These are phyloP conservation scores for Macrosiphum euphorbiae DNA, from an alignment of 2,888 invertebrate genomes.

Conservation along the genomic window DNA sequence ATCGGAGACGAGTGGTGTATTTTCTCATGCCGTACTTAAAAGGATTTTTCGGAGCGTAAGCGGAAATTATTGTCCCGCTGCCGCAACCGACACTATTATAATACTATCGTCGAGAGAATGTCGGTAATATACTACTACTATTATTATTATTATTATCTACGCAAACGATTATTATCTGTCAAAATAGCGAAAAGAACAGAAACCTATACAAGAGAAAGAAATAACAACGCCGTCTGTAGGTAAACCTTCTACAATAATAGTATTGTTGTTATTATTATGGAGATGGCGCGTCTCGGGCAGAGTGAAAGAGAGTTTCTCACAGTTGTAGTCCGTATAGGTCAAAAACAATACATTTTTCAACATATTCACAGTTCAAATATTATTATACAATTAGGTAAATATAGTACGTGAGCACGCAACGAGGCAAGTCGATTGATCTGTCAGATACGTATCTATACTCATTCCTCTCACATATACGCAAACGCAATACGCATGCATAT, in stretches of 20 bases:
- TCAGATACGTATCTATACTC: neutral
- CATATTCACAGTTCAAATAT: neutral
- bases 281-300: neutral
- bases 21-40: slow-evolving; percentile 45
- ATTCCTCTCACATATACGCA: neutral
- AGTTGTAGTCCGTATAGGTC: neutral
- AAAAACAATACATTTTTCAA: neutral
- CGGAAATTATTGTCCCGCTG: slow-evolving; percentile 23
- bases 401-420: neutral
- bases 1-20: slow-evolving; percentile 40
- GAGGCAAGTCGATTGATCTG: neutral
- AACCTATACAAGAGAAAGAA: neutral
- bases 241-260: neutral
- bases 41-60: slow-evolving; percentile 28
- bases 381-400: neutral
- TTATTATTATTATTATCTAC: slow-evolving; percentile 1
- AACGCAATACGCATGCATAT: neutral
- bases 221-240: neutral
- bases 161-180: slow-evolving; percentile 13
- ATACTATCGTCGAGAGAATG: neutral
- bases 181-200: slow-evolving; percentile 10
- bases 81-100: neutral
- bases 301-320: neutral
- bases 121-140: neutral
- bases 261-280: neutral